These are phyloP conservation scores for Apistogramma diplotaenia DNA, from an alignment of 2,113 vertebrate species.

Conservation along the genomic window DNA sequence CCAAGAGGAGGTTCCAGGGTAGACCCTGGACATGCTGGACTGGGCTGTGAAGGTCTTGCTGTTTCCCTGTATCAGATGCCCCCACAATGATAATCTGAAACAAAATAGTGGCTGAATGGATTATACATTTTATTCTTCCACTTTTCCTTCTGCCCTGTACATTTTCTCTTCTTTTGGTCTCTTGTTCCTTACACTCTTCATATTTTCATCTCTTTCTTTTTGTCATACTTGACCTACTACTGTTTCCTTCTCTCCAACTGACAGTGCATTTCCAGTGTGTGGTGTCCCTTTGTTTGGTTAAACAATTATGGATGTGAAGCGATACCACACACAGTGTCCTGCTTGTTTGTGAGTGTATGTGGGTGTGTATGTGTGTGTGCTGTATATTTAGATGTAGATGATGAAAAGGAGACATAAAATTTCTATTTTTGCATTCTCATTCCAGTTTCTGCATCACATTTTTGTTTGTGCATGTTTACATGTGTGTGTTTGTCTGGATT, in stretches of 20 bases:
- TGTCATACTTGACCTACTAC: not conserved
- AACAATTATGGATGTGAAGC: constrained; percentile 23
- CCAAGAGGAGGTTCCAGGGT: no score
- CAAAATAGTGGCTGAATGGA: no score
- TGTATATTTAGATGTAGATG: not conserved
- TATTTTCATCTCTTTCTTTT: not conserved
- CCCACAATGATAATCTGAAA: no score
- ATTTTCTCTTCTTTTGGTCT: not conserved
- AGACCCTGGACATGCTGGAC: no score
- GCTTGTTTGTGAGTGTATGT: not conserved
- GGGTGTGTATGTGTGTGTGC: not conserved
- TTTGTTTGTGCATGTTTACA: constrained; percentile 7
- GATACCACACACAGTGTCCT: constrained; percentile 24
- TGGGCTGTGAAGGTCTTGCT: no score
- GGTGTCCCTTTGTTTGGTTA: constrained; percentile 35
- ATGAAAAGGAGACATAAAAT: not conserved
- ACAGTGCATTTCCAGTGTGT: constrained; percentile 2
- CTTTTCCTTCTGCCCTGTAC: not conserved
- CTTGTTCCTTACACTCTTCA: not conserved
- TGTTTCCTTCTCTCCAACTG: not conserved
- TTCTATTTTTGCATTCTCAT: not conserved
- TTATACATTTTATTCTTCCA: not conserved
- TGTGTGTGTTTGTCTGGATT: not conserved
- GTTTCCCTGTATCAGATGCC: no score
- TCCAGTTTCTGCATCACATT: not conserved